phyloP scores from a whole-genome alignment of 2,113 vertebrate genomes.

The Petroica traversi region DNA sequence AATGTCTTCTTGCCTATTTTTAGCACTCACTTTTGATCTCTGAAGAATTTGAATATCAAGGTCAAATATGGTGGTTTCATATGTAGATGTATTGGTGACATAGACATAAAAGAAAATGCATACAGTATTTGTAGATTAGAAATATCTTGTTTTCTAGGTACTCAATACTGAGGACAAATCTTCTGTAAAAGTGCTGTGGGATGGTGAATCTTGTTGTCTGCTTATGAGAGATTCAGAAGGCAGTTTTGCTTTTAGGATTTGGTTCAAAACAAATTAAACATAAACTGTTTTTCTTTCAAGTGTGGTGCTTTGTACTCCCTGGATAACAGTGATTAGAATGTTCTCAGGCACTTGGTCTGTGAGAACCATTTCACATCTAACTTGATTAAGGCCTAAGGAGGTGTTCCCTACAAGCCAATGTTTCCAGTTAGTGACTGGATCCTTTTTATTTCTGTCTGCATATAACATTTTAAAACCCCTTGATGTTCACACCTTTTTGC shows the following conservation, averaged over 20 bases:
- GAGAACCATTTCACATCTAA: neutral
- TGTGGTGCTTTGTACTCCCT: neutral
- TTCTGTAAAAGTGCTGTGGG: neutral
- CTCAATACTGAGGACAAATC: neutral
- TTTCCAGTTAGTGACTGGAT: neutral
- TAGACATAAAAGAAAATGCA: neutral
- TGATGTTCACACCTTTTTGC: neutral
- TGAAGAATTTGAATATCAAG: conserved; percentile 46
- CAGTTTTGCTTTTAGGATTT: neutral
- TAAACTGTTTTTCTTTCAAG: neutral
- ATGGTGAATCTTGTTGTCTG: neutral
- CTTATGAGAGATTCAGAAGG: neutral
- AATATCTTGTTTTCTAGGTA: neutral
- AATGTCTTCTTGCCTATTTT: conserved; percentile 26
- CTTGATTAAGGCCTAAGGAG: neutral
- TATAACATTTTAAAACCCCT: neutral
- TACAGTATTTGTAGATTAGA: neutral
- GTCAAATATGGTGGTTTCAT: conserved; percentile 30
- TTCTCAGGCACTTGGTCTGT: neutral
- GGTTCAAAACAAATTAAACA: neutral
- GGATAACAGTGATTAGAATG: neutral
- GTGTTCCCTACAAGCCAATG: neutral
- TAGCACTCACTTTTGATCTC: conserved; percentile 42
- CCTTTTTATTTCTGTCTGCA: neutral
- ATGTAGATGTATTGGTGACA: neutral